Evolutionary conservation across 2,888 invertebrate genomes (phyloP), one percentile per base, ranked within the genome.

Genomic region (Tetropium fuscum): DNA sequence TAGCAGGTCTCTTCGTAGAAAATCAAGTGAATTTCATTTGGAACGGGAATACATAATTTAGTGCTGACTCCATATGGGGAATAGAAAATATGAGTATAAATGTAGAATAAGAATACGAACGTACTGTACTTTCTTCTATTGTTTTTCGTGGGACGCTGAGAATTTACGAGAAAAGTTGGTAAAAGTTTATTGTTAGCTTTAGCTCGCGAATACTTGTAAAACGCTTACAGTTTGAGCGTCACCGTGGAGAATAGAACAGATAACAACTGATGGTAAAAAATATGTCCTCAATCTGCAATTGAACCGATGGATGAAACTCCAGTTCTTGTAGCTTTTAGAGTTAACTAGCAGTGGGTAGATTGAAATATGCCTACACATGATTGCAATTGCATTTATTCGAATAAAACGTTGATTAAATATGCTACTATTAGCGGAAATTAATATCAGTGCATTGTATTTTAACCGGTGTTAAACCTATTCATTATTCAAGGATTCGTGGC

Each of bases 11-110:
- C 40, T 22, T 27, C 20, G 49, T 13, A 34, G 44, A 36, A 48
- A 47, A 49, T 32, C 56, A 49, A 43, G 49, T 36, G 49, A 56
- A 56, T 56, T 43, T 49, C 49, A 56, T 43, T 43, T 8, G 48
- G 41, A 56, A 44, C 27, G 38, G 38, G 47, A 41, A 56, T 56
- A 49, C 27, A 56, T 56, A 49, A 56, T 56, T 56, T 19, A 49
- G 32, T 7, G 10, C 25, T 20, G 43, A 36, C 15, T 49, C 43
- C 49, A 43, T 7, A 32, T 11, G 38, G 34, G 22, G 49, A 49
- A 56, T 56, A 48, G 25, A 15, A 27, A 48, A 56, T 48, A 40
- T 41, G 41, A 18, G 20, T 15, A 41, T 41, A 41, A 56, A 32
- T 20, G n/a, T 41, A 47, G 32, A 25, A 34, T 48, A 19, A 41